Conservation (phyloP, 2,888 invertebrate species). For the Julus scandinavius region DNA sequence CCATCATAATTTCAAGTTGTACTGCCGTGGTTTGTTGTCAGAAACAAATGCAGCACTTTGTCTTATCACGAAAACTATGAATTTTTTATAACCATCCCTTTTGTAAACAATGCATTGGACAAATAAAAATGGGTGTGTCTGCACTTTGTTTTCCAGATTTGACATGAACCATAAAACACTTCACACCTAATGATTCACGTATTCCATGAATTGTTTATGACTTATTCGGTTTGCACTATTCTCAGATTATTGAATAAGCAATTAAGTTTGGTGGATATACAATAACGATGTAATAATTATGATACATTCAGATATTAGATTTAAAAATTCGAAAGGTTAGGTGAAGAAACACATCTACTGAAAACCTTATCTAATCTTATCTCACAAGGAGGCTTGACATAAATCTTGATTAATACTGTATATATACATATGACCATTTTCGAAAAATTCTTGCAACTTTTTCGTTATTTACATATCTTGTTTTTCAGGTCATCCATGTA, state of each 20-base stretch:
- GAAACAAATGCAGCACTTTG: not conserved
- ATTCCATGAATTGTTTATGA: too few species aligned
- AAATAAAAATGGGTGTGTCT: not conserved
- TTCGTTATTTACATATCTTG: not conserved
- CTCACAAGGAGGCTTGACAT: too few species aligned
- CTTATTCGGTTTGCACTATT: too few species aligned
- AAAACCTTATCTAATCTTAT: too few species aligned
- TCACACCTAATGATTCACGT: not conserved
- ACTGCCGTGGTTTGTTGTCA: not conserved
- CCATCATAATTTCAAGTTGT: not conserved
- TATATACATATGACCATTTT: too few species aligned
- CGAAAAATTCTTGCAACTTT: not conserved
- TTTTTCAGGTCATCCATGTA: not conserved
- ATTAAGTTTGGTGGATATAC: not conserved
- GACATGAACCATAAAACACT: not conserved
- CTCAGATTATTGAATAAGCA: not conserved
- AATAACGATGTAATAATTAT: not conserved
- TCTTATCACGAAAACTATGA: not conserved
- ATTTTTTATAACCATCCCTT: not conserved
- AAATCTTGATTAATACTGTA: too few species aligned
- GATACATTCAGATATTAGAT: not conserved
- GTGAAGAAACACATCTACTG: too few species aligned
- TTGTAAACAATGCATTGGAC: not conserved
- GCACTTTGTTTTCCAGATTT: not conserved
- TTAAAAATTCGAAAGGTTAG: too few species aligned